Percentiles rank a stretch among this genome's conserved stretches.
phyloP scores from a whole-genome alignment of 2,888 invertebrate species.

The Buathra laborator region DNA sequence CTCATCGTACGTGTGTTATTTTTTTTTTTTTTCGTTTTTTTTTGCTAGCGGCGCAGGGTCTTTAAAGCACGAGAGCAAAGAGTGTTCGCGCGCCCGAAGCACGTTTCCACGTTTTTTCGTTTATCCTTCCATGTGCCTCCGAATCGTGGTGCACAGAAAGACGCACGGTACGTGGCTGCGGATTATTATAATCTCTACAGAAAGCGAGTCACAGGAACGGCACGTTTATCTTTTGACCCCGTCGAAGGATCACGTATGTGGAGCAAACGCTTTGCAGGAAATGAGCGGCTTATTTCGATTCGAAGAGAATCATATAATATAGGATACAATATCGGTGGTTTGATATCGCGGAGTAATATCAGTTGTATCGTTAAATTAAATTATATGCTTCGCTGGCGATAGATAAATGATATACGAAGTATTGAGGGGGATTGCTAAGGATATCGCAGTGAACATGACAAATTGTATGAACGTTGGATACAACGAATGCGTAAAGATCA shows the following conservation, averaged over 20 bases:
- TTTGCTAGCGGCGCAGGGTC: conserved; percentile 17
- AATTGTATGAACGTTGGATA: background rate
- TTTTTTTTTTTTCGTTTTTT: conserved; percentile 4
- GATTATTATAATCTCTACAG: background rate
- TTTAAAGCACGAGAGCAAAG: conserved; percentile 59
- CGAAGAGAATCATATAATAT: background rate
- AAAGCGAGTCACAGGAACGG: background rate
- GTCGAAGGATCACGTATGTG: background rate
- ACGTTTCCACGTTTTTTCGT: conserved; percentile 63
- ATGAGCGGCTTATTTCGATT: conserved; percentile 1
- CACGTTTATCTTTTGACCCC: conserved; percentile 3
- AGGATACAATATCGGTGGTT: background rate
- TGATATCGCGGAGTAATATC: background rate
- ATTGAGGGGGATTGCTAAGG: background rate
- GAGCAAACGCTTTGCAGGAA: background rate
- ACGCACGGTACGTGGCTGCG: conserved; percentile 1
- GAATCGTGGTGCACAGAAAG: conserved; percentile 23
- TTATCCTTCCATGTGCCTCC: conserved; percentile 51
- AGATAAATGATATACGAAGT: background rate
- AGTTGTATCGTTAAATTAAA: background rate
- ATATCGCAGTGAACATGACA: background rate
- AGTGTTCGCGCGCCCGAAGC: conserved; percentile 52
- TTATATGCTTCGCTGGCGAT: background rate
- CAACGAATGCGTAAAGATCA: background rate
- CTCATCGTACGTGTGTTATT: conserved; percentile 23